These are phyloP conservation scores for Ibycter americanus DNA, from an alignment of 2,797 vertebrate genomes.

Conservation along the genomic window DNA sequence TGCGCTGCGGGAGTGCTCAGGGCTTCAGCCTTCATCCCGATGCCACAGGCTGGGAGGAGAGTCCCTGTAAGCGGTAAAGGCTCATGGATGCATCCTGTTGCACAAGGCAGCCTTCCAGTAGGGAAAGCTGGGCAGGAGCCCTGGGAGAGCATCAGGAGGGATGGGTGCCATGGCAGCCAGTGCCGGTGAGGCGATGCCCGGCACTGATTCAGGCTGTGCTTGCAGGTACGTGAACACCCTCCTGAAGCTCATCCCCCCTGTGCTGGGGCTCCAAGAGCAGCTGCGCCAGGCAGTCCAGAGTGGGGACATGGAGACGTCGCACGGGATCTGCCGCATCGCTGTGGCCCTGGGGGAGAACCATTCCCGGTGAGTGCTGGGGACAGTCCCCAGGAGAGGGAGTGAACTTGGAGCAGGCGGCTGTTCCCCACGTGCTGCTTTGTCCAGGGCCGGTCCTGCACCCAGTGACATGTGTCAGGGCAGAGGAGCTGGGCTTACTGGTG, in stretches of 20 bases:
- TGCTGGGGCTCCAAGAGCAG: conserved; percentile 94
- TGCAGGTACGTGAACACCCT: conserved; percentile 95
- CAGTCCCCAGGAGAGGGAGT: background rate
- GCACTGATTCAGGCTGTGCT: conserved; percentile 4
- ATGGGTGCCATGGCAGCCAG: background rate
- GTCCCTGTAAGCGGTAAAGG: background rate
- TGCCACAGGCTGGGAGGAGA: background rate
- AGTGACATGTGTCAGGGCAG: background rate
- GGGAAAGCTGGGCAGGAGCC: background rate
- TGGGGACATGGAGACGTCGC: conserved; percentile 98
- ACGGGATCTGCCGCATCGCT: conserved; percentile 95
- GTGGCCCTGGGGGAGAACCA: conserved; percentile 97
- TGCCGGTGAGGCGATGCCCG: background rate
- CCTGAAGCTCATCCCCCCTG: conserved; percentile 94
- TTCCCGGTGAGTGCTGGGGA: conserved; percentile 83
- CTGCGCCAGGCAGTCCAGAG: conserved; percentile 94
- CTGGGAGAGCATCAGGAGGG: background rate
- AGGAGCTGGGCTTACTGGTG: background rate
- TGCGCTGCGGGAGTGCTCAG: rapidly evolving
- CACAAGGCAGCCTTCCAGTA: background rate
- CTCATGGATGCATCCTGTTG: background rate
- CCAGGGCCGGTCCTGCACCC: background rate
- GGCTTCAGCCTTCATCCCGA: background rate
- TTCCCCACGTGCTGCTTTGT: background rate
- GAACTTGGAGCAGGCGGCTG: background rate